Conservation (phyloP, 1,140 invertebrate genomes). For the Cotesia chilonis region DNA sequence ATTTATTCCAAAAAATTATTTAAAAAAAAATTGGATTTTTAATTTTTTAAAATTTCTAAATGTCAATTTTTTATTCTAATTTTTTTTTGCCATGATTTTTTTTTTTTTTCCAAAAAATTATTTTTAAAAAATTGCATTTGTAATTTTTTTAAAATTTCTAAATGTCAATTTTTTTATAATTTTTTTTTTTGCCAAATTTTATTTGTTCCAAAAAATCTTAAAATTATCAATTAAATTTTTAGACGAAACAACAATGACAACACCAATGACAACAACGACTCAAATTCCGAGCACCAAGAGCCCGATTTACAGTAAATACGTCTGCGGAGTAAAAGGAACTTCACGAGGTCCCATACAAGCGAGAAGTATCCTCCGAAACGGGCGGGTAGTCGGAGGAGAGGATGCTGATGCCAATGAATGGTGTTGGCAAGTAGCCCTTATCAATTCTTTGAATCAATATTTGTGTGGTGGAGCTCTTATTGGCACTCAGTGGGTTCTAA, state of each 20-base stretch:
- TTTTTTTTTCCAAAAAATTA: too few relatives aligned
- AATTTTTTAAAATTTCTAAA: too few relatives aligned
- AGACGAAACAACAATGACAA: conserved; percentile 52
- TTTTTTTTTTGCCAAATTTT: not conserved
- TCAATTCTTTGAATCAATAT: conserved; percentile 93
- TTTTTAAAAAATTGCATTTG: too few relatives aligned
- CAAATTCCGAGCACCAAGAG: conserved; percentile 69
- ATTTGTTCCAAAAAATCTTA: not conserved
- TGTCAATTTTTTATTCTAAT: too few relatives aligned
- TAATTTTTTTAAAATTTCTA: too few relatives aligned
- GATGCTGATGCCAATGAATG: conserved; percentile 90
- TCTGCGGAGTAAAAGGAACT: conserved; percentile 88
- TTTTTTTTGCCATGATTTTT: not conserved
- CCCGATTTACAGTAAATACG: conserved; percentile 86
- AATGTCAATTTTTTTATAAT: too few relatives aligned
- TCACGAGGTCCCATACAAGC: conserved; percentile 65
- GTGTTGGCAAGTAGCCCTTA: conserved; percentile 95
- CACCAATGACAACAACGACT: conserved; percentile 66
- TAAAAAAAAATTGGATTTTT: too few relatives aligned
- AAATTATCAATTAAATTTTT: not conserved
- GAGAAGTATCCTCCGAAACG: conserved; percentile 64
- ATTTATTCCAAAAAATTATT: too few relatives aligned
- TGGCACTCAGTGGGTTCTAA: conserved; percentile 93
- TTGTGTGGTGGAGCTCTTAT: conserved; percentile 95
- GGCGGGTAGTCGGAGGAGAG: conserved; percentile 87